Conservation (phyloP, 2,113 vertebrate genomes). For the Chrysemys picta region DNA sequence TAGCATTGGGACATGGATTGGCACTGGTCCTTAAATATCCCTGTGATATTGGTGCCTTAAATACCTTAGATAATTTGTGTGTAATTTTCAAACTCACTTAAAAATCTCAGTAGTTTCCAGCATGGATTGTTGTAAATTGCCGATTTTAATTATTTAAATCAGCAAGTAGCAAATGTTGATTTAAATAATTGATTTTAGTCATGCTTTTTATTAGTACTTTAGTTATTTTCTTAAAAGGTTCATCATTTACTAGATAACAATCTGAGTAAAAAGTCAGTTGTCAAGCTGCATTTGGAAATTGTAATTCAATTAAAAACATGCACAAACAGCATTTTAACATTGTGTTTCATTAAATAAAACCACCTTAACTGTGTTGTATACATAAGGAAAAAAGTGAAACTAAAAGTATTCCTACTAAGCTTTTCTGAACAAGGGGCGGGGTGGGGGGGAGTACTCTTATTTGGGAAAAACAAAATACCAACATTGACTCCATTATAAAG, state of each 20-base stretch:
- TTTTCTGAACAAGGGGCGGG: neutral
- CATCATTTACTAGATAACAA: neutral
- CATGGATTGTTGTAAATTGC: neutral
- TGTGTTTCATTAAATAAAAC: neutral
- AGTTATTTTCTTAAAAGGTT: neutral
- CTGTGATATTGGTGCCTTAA: neutral
- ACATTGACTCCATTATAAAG: neutral
- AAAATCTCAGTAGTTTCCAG: neutral
- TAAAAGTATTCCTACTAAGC: neutral
- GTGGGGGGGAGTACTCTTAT: rapidly evolving
- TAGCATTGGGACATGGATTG: neutral
- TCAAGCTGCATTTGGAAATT: neutral
- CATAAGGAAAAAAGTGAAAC: neutral
- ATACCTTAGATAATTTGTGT: neutral
- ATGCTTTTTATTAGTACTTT: neutral
- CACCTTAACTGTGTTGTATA: neutral
- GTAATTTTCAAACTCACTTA: neutral
- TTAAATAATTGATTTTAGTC: constrained; percentile 1
- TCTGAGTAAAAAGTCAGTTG: neutral
- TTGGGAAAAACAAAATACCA: neutral
- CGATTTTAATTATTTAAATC: neutral
- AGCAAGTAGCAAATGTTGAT: neutral
- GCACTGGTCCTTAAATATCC: neutral
- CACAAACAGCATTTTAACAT: neutral
- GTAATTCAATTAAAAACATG: neutral